Base-by-base conservation (phyloP, 2,797 vertebrate species). In the Loriculus beryllinus region DNA sequence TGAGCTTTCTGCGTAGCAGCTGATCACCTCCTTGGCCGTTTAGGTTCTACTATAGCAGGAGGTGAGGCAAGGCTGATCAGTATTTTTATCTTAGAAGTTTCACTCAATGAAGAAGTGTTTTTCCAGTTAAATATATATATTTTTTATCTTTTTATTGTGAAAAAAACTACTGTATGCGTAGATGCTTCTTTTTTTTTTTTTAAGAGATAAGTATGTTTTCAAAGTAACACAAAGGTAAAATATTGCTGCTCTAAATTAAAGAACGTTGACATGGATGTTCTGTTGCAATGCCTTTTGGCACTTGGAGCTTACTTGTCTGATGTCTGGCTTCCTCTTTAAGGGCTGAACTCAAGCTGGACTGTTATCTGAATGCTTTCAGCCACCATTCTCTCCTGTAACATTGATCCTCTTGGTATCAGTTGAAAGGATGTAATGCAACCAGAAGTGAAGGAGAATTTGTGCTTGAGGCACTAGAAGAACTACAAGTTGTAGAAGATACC, bases 61-160 rank as follows among this genome's bases (percentile, higher is more conserved):
- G 1, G 3, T 10, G 20, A 77, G 28, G 11, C 16, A 42, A 86
- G 25, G 11, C 22, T 59, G 39, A 28, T 39, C 0, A 1, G 5
- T 23, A 11, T 45, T 88, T 91, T 92, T 54, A 52, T 49, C 26
- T 6, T 51, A 81, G 51, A 4, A 6, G 3, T 65, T 92, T 83
- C 33, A 90, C 22, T 48, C 19, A 2, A 31, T 17, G 29, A 57
- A 47, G 47, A 56, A 29, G 3, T 48, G 7, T 6, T 69, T 76
- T 51, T 67, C 19, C 10, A 16, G 9, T 39, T 63, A 31, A 54
- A 43, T 48, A 9, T 1, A 6, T 31, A 31, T 31, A 10, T 19
- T 5, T 23, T 7, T 3, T 0, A 40, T 48, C 0, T 14, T 39
- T 85, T 71, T 31, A 7, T 7, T 4, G 6, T 54, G 9, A 65